A percentile compares a stretch with the other conserved stretches of the same genome.
Evolutionary conservation across 53 echinoderm and acorn worm genomes (phyloP).

Genomic region (Stichopus horrens): DNA sequence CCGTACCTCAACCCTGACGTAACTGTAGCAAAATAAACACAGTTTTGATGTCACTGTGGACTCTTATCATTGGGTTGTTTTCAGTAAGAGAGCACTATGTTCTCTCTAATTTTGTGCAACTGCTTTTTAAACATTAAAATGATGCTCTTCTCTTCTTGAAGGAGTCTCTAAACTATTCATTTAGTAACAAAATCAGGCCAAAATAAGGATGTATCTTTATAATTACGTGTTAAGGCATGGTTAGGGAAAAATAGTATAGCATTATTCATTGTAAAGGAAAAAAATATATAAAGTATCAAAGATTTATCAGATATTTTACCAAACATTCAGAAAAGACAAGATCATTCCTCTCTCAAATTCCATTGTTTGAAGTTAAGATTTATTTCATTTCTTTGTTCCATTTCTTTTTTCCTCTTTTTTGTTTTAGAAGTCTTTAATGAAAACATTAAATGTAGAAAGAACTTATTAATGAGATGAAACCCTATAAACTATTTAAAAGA

Average conservation of each 20-base stretch:
- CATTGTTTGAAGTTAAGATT: background rate
- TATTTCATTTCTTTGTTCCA: background rate
- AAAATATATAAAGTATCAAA: background rate
- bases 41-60: no score
- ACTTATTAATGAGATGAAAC: background rate
- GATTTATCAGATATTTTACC: background rate
- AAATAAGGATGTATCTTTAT: background rate
- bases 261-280: background rate
- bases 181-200: background rate
- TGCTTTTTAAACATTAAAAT: no score
- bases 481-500: background rate
- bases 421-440: background rate
- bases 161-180: no score
- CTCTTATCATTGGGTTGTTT: no score
- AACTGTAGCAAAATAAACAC: no score
- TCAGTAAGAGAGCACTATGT: no score
- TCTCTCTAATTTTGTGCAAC: no score
- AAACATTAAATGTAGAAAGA: slow-evolving; percentile 17
- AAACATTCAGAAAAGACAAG: background rate
- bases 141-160: no score
- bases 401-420: background rate
- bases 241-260: background rate
- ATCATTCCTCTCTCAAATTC: slow-evolving; percentile 1
- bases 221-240: background rate
- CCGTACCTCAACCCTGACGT: no score